These are phyloP conservation scores for Scyliorhinus canicula DNA, from an alignment of 2,797 vertebrate genomes.

Conservation along the genomic window DNA sequence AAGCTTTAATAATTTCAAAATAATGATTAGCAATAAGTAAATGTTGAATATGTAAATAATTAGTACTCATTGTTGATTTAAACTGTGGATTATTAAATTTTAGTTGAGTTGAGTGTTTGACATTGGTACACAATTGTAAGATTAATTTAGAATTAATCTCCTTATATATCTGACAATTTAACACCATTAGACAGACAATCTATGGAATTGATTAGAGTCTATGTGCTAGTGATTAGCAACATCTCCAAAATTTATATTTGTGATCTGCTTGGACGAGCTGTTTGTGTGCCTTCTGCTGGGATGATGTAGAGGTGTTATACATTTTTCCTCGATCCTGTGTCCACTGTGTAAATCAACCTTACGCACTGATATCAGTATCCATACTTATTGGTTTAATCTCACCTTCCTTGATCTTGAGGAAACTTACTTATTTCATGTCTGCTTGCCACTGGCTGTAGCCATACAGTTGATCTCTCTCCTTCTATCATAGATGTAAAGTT, in stretches of 20 bases:
- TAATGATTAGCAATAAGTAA: not conserved
- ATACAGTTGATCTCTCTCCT: not conserved
- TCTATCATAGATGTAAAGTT: not conserved
- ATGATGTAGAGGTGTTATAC: not conserved
- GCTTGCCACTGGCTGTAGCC: not conserved
- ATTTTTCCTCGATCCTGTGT: not conserved
- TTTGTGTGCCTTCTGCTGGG: not conserved
- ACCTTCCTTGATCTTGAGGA: not conserved
- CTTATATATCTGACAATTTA: not conserved
- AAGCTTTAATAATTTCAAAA: not conserved
- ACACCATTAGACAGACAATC: not conserved
- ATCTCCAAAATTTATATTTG: not conserved
- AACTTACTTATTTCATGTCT: not conserved
- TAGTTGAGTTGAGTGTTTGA: not conserved
- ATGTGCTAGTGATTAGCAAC: too few species aligned
- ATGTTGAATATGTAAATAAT: not conserved
- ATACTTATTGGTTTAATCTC: not conserved
- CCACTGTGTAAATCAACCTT: not conserved
- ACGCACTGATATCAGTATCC: not conserved
- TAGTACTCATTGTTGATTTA: not conserved
- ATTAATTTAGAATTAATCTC: not conserved
- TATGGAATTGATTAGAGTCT: too few species aligned
- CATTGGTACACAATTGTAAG: not conserved
- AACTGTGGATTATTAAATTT: not conserved
- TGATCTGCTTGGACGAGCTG: not conserved